Evolutionary conservation across 1,140 invertebrate genomes (phyloP).

Genomic region (Apolygus lucorum): DNA sequence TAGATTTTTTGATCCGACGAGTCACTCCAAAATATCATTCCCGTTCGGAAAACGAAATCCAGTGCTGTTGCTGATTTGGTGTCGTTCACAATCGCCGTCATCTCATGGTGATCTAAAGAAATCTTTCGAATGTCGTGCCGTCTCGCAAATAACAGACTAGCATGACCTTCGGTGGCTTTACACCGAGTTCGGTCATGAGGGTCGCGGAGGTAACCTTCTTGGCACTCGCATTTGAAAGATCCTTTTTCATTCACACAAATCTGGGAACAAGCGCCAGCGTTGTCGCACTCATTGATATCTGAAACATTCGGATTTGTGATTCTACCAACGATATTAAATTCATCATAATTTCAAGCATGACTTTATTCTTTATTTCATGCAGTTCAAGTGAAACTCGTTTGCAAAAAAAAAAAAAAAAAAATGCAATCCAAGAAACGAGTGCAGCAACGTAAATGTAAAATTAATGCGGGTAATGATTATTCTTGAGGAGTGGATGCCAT

Average conservation of each 20-base stretch:
- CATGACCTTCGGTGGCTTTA: constrained; percentile 65
- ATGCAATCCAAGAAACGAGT: not conserved
- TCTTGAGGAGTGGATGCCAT: no score
- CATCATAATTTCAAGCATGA: constrained; percentile 5
- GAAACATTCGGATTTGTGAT: no score
- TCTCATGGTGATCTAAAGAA: constrained; percentile 67
- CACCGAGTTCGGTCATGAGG: constrained; percentile 72
- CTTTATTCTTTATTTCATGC: constrained; percentile 1
- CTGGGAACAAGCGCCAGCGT: constrained; percentile 85
- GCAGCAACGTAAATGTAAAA: no score
- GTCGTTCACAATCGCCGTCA: constrained; percentile 73
- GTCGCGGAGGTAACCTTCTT: constrained; percentile 74
- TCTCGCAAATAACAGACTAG: constrained; percentile 73
- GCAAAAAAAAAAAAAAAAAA: no score
- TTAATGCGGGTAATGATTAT: no score
- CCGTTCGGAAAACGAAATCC: constrained; percentile 73
- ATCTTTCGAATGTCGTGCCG: constrained; percentile 75
- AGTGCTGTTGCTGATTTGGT: constrained; percentile 79
- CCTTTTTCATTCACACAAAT: constrained; percentile 85
- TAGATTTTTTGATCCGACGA: constrained; percentile 54
- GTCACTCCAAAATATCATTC: constrained; percentile 79
- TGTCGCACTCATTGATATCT: constrained; percentile 90
- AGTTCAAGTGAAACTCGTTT: no score
- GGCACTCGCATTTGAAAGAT: constrained; percentile 86
- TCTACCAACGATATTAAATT: not conserved